These are phyloP conservation scores for Barnardius zonarius DNA, from an alignment of 2,113 vertebrate species.

Conservation along the genomic window DNA sequence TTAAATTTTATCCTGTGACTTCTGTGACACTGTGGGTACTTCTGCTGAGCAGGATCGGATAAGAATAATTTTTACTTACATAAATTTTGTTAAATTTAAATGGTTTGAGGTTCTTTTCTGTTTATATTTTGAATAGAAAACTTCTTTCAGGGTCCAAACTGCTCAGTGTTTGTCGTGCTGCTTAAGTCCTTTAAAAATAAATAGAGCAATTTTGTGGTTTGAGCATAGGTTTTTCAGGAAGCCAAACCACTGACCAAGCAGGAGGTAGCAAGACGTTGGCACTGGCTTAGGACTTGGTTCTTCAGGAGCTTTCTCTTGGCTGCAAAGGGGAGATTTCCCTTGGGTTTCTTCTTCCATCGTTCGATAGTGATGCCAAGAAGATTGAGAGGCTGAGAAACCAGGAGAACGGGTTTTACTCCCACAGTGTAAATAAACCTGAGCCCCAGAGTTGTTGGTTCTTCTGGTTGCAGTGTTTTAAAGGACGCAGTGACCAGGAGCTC, in stretches of 20 bases:
- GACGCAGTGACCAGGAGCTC: background rate
- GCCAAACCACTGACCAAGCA: background rate
- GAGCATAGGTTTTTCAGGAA: background rate
- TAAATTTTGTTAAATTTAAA: background rate
- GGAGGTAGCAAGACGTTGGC: background rate
- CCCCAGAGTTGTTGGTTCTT: accelerated
- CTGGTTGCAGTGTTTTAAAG: background rate
- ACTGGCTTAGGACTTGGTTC: background rate
- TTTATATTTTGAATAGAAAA: background rate
- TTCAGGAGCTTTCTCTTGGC: background rate
- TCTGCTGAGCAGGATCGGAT: background rate
- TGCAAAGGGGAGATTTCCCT: background rate
- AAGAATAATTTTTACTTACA: background rate
- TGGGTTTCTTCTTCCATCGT: background rate
- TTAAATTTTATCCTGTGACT: background rate
- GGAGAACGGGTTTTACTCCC: background rate
- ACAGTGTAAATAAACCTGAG: background rate
- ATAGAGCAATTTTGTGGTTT: background rate
- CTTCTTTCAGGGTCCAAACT: background rate
- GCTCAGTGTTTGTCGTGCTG: background rate
- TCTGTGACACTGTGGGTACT: background rate
- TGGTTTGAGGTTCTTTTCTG: background rate
- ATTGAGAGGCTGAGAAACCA: background rate
- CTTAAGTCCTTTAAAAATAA: background rate
- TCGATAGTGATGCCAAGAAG: accelerated